A percentile compares a stretch with the other conserved stretches of the same genome.
Conservation (phyloP, 2,888 invertebrate species). For the Megaustenia siamemsis region DNA sequence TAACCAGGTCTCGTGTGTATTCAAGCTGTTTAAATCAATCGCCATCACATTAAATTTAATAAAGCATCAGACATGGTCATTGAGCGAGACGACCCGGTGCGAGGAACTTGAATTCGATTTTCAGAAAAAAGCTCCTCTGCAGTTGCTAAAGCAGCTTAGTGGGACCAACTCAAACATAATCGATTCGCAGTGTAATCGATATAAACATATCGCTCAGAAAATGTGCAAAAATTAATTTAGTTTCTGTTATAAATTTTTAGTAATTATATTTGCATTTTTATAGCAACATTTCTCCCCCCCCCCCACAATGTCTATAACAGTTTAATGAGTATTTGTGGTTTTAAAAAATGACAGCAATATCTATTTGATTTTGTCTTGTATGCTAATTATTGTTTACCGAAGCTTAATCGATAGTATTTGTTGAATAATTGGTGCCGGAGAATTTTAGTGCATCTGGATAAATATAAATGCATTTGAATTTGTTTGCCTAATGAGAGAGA, state of each 20-base stretch:
- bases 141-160: background rate
- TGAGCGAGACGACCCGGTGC: slow-evolving; percentile 22
- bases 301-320: no score
- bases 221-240: background rate
- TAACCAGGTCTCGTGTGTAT: background rate
- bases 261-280: background rate
- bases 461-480: no score
- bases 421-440: no score
- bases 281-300: no score
- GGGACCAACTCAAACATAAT: slow-evolving; percentile 2
- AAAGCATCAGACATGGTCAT: slow-evolving; percentile 14
- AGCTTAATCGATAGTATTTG: no score
- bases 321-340: no score
- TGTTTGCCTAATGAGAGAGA: no score
- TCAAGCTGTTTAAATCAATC: slow-evolving; percentile 12
- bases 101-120: slow-evolving; percentile 19
- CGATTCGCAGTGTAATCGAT: slow-evolving; percentile 9
- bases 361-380: no score
- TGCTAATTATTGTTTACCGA: no score
- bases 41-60: slow-evolving; percentile 33
- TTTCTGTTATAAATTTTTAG: background rate
- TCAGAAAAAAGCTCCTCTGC: slow-evolving; percentile 19
- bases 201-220: slow-evolving; percentile 13
- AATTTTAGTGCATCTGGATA: no score
- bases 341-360: no score